Base-by-base conservation (phyloP, 2,113 vertebrate genomes). In the Heterotis niloticus region DNA sequence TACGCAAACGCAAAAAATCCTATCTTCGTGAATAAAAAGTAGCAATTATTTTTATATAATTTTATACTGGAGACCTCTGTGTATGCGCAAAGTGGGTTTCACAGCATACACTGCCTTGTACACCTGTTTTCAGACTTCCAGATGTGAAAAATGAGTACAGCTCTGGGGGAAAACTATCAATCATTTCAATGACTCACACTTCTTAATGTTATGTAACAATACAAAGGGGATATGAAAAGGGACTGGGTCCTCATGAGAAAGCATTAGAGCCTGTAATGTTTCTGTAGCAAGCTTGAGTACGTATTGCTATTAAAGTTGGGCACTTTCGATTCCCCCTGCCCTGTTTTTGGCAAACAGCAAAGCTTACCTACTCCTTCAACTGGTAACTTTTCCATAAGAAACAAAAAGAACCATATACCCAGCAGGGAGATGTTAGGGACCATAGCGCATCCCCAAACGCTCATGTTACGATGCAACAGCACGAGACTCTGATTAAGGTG, bases 121-220 rank as follows among this genome's bases (percentile, higher is more conserved):
- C 69, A 26, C 65, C 51, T 16, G 26, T 65, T 24, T 34, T 16
- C 14, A 14, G 23, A n/a, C 74, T 82, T 65, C 29, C 81, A 70
- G 51, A 59, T 56, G 60, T 51, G 52, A 52, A 72, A 71, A 74
- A 77, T 74, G 65, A 77, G 77, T 75, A 51, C 77, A 76, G 65
- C 14, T 60, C 54, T 51, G 67, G 60, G 13, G n/a, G 65, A 34
- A 24, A 17, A 29, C 34, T 23, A 82, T 83, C 82, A 29, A 77
- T 83, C 80, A 82, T 78, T 66, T 67, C 76, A 77, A 62, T 77
- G n/a, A 60, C 65, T 16, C 75, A 77, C 66, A 84, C 60, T n/a
- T 14, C 77, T 74, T 75, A 78, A 76, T 64, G 57, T 62, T 51
- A 70, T 82, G 70, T 62, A 75, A 74, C 51, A 57, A 65, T 24